Percentiles rank a stretch among this genome's conserved stretches.
Evolutionary conservation across 2,797 vertebrate species (phyloP).

Genomic region (Dryobates pubescens): DNA sequence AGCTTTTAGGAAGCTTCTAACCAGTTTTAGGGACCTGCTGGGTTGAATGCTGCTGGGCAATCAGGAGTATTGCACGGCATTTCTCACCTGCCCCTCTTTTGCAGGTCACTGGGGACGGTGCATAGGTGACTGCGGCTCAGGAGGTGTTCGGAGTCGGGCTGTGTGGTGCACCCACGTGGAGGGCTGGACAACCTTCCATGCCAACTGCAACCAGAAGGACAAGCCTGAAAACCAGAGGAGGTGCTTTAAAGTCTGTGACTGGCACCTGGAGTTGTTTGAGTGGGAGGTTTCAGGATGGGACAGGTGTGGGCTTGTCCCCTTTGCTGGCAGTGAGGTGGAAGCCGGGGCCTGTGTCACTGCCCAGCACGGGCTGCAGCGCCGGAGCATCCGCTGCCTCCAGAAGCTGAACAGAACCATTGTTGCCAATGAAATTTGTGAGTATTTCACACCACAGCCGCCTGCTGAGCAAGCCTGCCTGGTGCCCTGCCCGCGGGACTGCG

Average conservation of each 20-base stretch:
- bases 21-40: neutral
- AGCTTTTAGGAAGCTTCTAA: neutral
- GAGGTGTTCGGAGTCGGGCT: slow-evolving; percentile 86
- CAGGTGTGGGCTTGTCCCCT: slow-evolving; percentile 80
- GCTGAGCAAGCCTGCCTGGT: slow-evolving; percentile 92
- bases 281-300: slow-evolving; percentile 94
- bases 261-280: slow-evolving; percentile 93
- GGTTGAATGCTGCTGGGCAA: neutral
- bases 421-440: slow-evolving; percentile 87
- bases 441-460: slow-evolving; percentile 86
- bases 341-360: slow-evolving; percentile 86
- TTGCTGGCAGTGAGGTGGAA: slow-evolving; percentile 73
- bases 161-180: slow-evolving; percentile 93
- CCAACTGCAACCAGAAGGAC: slow-evolving; percentile 84
- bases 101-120: slow-evolving; percentile 95
- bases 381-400: slow-evolving; percentile 86
- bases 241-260: slow-evolving; percentile 95
- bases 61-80: accelerated
- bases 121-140: slow-evolving; percentile 89
- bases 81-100: slow-evolving; percentile 33
- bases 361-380: slow-evolving; percentile 91
- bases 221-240: slow-evolving; percentile 87
- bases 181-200: slow-evolving; percentile 91
- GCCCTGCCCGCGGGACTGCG: slow-evolving; percentile 93
- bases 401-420: slow-evolving; percentile 86